Conservation (phyloP, 2,113 vertebrate genomes). For the Cyrtonyx montezumae region DNA sequence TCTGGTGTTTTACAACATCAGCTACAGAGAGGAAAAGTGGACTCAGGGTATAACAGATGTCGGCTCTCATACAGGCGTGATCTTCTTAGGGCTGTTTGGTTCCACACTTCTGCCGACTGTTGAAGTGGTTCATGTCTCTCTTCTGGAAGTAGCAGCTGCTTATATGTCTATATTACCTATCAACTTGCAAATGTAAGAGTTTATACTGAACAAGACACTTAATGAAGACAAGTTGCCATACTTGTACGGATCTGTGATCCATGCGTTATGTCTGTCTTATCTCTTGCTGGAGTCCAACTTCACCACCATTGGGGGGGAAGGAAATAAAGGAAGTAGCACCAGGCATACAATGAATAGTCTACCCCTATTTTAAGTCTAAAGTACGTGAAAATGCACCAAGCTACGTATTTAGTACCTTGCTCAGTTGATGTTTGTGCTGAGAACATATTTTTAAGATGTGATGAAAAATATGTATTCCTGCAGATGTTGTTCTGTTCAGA, state of each 20-base stretch:
- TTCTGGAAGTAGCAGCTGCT: slow-evolving; percentile 13
- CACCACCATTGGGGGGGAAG: not conserved
- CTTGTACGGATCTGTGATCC: not conserved
- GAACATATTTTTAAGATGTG: not conserved
- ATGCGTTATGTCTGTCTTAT: not conserved
- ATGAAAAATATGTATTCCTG: not conserved
- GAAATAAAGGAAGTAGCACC: not conserved
- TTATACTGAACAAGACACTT: not conserved
- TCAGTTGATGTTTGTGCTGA: not conserved
- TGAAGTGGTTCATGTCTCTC: slow-evolving; percentile 31
- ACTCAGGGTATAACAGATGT: not conserved
- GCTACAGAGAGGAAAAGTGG: not conserved
- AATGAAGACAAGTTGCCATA: not conserved
- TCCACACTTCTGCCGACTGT: not conserved
- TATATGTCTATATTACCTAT: not conserved
- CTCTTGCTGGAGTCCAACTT: not conserved
- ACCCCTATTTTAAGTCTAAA: not conserved
- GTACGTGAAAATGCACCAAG: not conserved
- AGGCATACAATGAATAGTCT: not conserved
- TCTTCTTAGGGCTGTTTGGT: not conserved
- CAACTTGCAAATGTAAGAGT: not conserved
- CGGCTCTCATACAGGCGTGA: not conserved
- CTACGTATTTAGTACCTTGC: not conserved
- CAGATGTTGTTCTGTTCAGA: not conserved
- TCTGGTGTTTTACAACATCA: not conserved